These are phyloP conservation scores for Mallotus villosus DNA, from an alignment of 2,797 vertebrate genomes.

Conservation along the genomic window DNA sequence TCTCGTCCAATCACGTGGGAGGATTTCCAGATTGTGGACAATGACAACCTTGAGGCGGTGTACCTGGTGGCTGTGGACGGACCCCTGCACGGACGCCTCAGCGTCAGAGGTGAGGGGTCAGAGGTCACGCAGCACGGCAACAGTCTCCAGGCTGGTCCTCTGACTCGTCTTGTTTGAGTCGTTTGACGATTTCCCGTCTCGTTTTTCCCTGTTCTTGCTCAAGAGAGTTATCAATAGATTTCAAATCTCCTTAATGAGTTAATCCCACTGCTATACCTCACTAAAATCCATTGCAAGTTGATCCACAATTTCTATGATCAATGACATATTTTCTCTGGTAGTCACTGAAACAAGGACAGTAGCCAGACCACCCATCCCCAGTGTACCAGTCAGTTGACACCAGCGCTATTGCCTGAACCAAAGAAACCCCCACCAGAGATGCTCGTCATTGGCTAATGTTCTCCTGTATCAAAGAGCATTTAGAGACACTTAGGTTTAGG, in stretches of 20 bases:
- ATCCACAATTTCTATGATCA: too few relatives aligned
- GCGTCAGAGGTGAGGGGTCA: slow-evolving; percentile 57
- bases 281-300: too few relatives aligned
- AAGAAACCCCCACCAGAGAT: background rate
- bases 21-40: slow-evolving; percentile 75
- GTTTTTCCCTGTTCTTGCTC: too few relatives aligned
- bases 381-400: background rate
- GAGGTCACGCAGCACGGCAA: too few relatives aligned
- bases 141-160: too few relatives aligned
- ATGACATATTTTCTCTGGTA: background rate
- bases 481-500: background rate
- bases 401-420: background rate
- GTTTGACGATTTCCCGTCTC: too few relatives aligned
- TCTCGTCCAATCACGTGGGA: slow-evolving; percentile 68
- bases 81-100: slow-evolving; percentile 63
- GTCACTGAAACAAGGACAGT: background rate
- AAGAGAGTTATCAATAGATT: too few relatives aligned
- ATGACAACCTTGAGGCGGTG: slow-evolving; percentile 63
- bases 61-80: slow-evolving; percentile 72
- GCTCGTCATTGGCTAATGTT: background rate
- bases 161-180: too few relatives aligned
- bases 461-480: slow-evolving; percentile 1
- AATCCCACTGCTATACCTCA: background rate
- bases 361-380: background rate
- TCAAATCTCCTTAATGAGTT: too few relatives aligned